Conservation (phyloP, 2,888 invertebrate genomes). For the Eupithecia centaureata region DNA sequence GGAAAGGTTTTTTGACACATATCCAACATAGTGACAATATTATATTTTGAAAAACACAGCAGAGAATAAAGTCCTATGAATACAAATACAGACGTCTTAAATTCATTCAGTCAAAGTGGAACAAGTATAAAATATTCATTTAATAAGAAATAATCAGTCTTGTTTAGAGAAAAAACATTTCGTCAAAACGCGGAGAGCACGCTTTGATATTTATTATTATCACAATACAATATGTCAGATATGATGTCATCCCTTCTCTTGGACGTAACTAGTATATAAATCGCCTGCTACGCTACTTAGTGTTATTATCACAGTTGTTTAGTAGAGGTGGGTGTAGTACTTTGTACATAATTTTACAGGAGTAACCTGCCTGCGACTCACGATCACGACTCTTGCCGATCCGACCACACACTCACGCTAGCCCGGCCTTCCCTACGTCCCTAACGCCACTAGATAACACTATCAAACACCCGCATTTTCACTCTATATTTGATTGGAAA, state of each 20-base stretch:
- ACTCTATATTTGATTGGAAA: conserved; percentile 55
- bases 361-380: conserved; percentile 71
- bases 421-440: conserved; percentile 52
- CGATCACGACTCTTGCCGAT: conserved; percentile 68
- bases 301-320: conserved; percentile 85
- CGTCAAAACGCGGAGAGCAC: conserved; percentile 71
- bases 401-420: conserved; percentile 63
- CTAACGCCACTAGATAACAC: conserved; percentile 49
- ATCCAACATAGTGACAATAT: conserved; percentile 82
- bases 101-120: conserved; percentile 83
- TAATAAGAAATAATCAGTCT: conserved; percentile 85
- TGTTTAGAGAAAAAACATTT: conserved; percentile 84
- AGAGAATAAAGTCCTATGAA: conserved; percentile 75
- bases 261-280: conserved; percentile 84
- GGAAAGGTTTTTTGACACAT: conserved; percentile 83
- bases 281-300: conserved; percentile 85
- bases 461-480: conserved; percentile 36
- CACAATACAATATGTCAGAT: conserved; percentile 85
- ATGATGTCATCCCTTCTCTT: conserved; percentile 85
- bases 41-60: conserved; percentile 72
- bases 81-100: conserved; percentile 80
- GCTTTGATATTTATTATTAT: conserved; percentile 73
- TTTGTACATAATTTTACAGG: conserved; percentile 83
- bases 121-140: conserved; percentile 82
- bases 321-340: conserved; percentile 85